Percentiles rank a stretch among this genome's conserved stretches.
phyloP scores from a whole-genome alignment of 2,113 vertebrate genomes.

The Hippocampus comes region DNA sequence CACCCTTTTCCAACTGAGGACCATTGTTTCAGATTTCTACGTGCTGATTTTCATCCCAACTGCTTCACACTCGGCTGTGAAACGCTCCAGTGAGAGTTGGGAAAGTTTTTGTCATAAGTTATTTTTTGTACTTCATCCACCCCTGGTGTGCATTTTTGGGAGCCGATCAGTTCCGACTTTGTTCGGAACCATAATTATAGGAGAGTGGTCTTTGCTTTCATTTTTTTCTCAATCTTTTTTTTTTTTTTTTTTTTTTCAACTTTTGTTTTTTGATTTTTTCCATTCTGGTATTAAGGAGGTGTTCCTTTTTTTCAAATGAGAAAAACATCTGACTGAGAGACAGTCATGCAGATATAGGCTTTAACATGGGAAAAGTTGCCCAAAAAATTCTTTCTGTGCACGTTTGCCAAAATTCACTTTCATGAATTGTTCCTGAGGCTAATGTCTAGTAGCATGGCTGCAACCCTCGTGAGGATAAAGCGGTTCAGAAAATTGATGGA shows the following conservation, averaged over 20 bases:
- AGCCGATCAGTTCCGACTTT: too few relatives aligned
- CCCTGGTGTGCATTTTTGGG: too few relatives aligned
- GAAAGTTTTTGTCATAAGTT: too few relatives aligned
- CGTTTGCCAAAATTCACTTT: neutral
- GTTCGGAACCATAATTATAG: neutral
- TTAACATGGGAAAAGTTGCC: neutral
- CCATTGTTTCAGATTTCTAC: too few relatives aligned
- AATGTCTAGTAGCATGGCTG: too few relatives aligned
- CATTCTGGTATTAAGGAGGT: slow-evolving; percentile 37
- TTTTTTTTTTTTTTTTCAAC: neutral
- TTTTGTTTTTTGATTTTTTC: slow-evolving; percentile 28
- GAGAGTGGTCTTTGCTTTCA: neutral
- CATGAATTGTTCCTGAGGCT: neutral
- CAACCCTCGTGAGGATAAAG: neutral
- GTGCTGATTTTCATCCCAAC: too few relatives aligned
- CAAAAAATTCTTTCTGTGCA: neutral
- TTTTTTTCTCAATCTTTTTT: neutral
- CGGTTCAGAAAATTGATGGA: too few relatives aligned
- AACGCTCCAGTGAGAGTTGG: too few relatives aligned
- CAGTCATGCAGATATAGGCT: slow-evolving; percentile 4
- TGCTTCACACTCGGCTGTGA: too few relatives aligned
- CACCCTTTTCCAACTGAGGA: too few relatives aligned
- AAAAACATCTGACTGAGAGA: slow-evolving; percentile 59
- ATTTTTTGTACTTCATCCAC: too few relatives aligned
- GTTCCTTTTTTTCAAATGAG: slow-evolving; percentile 54